A percentile compares a stretch with the other conserved stretches of the same genome.
Conservation (phyloP, 53 echinoderm and acorn worm species). For the Zoroaster sp. region DNA sequence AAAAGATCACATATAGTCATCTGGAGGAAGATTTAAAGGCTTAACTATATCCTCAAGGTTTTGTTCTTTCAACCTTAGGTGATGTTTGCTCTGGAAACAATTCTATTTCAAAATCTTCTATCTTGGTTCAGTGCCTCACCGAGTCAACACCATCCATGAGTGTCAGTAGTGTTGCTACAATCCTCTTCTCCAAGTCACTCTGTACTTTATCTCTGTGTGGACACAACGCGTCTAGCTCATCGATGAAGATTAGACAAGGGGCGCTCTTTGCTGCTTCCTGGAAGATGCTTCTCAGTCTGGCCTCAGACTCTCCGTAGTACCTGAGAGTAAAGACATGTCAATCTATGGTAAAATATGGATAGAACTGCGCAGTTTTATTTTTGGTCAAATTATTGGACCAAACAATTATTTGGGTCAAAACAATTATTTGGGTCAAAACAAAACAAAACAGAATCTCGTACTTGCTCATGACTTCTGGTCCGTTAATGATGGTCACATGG, state of each 20-base stretch:
- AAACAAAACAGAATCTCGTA: slow-evolving; percentile 22
- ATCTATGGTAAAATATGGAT: neutral
- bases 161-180: slow-evolving; percentile 85
- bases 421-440: neutral
- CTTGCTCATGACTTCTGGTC: slow-evolving; percentile 96
- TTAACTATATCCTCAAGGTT: no score
- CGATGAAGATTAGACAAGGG: slow-evolving; percentile 90
- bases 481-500: slow-evolving; percentile 83
- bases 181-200: slow-evolving; percentile 88
- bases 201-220: slow-evolving; percentile 84
- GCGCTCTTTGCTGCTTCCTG: slow-evolving; percentile 75
- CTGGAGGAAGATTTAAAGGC: no score
- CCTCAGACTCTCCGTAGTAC: slow-evolving; percentile 93
- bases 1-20: no score
- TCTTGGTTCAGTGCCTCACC: slow-evolving; percentile 57
- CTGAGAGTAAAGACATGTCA: slow-evolving; percentile 31
- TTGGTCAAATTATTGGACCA: no score
- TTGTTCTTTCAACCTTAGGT: no score
- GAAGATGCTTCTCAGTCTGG: slow-evolving; percentile 86
- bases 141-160: slow-evolving; percentile 85
- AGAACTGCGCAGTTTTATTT: no score
- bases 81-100: no score
- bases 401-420: neutral
- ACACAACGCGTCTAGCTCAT: slow-evolving; percentile 92
- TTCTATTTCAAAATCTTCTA: no score